phyloP scores from a whole-genome alignment of 2,113 vertebrate genomes.

The Todiramphus saurophagus region DNA sequence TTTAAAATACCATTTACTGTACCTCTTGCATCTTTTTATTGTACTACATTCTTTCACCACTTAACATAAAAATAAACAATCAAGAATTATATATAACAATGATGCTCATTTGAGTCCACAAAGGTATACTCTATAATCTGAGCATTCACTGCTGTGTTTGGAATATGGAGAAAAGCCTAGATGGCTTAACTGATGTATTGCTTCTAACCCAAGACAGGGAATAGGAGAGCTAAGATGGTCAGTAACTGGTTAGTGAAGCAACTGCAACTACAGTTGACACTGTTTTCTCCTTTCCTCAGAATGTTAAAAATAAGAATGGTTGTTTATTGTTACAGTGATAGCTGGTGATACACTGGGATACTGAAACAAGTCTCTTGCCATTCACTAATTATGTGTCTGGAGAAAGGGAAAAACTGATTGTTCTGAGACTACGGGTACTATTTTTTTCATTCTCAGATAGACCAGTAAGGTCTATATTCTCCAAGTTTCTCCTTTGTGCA shows the following conservation, averaged over 20 bases:
- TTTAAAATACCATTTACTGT: background rate
- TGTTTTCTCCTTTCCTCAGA: background rate
- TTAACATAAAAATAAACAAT: background rate
- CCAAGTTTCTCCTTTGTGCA: background rate
- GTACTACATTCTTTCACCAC: background rate
- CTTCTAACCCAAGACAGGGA: background rate
- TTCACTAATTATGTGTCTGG: background rate
- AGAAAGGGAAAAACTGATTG: background rate
- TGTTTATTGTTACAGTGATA: background rate
- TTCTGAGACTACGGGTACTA: background rate
- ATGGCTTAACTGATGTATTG: background rate
- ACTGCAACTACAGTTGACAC: background rate
- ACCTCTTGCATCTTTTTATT: background rate
- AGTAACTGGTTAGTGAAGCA: background rate
- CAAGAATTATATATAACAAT: background rate
- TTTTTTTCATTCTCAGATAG: background rate
- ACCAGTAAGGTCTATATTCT: background rate
- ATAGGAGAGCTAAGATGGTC: background rate
- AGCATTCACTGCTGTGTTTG: background rate
- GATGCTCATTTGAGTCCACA: background rate
- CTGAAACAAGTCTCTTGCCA: background rate
- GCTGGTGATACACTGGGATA: background rate
- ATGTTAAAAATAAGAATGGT: background rate
- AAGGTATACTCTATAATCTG: background rate
- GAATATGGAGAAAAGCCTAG: background rate